Base-by-base conservation (phyloP, 2,888 invertebrate species). In the Lochmaea capreae region DNA sequence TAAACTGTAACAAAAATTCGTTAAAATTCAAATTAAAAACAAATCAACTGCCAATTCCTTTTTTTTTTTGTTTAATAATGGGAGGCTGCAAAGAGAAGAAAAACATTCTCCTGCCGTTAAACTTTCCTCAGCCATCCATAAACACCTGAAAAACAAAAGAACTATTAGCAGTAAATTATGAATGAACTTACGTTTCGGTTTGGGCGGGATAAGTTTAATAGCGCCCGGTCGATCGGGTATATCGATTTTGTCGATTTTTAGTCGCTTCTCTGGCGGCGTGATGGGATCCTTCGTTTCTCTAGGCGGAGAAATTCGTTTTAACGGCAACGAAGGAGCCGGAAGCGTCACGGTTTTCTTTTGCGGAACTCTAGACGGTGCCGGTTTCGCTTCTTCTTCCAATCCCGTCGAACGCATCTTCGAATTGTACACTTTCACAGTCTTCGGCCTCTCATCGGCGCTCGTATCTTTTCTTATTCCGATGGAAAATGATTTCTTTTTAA, bases 381-480 rank as follows among this genome's bases (percentile, higher is more conserved):
- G 95, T 83, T 94, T 94, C 0, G 93, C 91, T 88, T 95, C 95
- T 86, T 97, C 96, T 84, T 95, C 95, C 69, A 97, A 87, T 52
- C 97, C 97, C 82, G 96, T 97, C 66, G 96, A 96, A 79, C 97
- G 91, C 89, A 97, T 96, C 88, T 95, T 96, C 0, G 96, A 95
- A 87, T 96, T 93, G 85, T 93, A 96, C 16, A 95, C 94, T 90
- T 97, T 97, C 0, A 97, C 97, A 54, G 97, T 97, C 88, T 96
- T 96, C 5, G 95, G 93, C 82, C 96, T 89, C 69, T 89, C 91
- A 67, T 92, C 90, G 79, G 92, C 92, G 42, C 39, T 63, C 73
- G 89, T 90, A 75, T 90, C 90, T 86, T 93, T 94, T 75, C 94
- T 89, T 71, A 93, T 92, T 89, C 95, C 95, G 80, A 95, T 94